Percentiles rank a stretch among this genome's conserved stretches.
phyloP scores from a whole-genome alignment of 2,888 invertebrate species.

The Diploptera punctata region DNA sequence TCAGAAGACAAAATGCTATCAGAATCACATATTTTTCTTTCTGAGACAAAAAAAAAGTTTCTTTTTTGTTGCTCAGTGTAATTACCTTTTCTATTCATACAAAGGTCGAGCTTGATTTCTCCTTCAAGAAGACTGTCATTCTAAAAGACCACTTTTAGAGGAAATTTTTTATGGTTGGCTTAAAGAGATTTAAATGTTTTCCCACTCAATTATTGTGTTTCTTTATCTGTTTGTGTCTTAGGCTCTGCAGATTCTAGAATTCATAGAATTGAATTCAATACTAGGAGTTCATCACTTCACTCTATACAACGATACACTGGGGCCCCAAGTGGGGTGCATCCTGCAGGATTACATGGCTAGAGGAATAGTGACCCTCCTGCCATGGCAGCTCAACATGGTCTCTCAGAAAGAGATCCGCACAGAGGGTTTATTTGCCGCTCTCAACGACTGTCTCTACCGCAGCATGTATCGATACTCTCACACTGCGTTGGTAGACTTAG shows the following conservation, averaged over 20 bases:
- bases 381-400: conserved; percentile 85
- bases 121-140: no score
- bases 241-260: conserved; percentile 84
- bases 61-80: no score
- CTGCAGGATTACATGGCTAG: conserved; percentile 68
- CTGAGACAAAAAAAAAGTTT: no score
- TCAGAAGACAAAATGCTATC: no score
- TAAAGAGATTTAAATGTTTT: no score
- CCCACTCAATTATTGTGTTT: no score
- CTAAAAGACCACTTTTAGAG: no score
- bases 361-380: conserved; percentile 74
- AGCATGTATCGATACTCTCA: conserved; percentile 86
- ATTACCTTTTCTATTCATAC: no score
- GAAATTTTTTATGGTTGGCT: no score
- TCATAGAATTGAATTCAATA: conserved; percentile 84
- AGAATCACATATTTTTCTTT: no score
- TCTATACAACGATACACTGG: conserved; percentile 89
- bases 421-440: conserved; percentile 89
- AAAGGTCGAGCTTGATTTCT: no score
- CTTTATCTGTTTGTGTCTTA: conserved; percentile 48
- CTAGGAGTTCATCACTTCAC: conserved; percentile 88
- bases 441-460: conserved; percentile 92
- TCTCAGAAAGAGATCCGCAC: conserved; percentile 92
- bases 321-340: conserved; percentile 77
- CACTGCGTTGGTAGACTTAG: conserved; percentile 85